phyloP scores from a whole-genome alignment of 2,797 vertebrate genomes.

The Pelochelys cantorii region DNA sequence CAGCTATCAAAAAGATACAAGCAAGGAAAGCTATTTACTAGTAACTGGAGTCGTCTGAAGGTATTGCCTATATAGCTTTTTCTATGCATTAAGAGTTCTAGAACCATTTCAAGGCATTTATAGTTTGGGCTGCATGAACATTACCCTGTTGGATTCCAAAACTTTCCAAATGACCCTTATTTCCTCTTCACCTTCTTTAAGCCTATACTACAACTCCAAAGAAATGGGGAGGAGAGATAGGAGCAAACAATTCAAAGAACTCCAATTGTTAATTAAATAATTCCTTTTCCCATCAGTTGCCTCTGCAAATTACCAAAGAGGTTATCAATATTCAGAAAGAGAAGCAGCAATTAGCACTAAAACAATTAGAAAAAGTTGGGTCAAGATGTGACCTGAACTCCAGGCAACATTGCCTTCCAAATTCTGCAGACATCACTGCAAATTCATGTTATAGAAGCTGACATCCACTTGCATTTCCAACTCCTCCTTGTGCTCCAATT shows the following conservation, averaged over 20 bases:
- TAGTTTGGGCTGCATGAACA: background rate
- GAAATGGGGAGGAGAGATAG: background rate
- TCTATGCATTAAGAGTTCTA: background rate
- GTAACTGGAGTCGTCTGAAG: background rate
- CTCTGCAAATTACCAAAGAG: background rate
- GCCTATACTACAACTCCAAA: background rate
- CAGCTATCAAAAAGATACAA: background rate
- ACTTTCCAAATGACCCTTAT: background rate
- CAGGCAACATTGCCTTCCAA: background rate
- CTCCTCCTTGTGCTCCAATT: background rate
- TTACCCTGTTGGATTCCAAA: background rate
- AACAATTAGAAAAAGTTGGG: background rate
- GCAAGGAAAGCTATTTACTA: background rate
- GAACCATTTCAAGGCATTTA: background rate
- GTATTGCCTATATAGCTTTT: background rate
- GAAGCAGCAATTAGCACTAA: background rate
- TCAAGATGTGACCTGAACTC: background rate
- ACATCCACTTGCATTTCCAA: background rate
- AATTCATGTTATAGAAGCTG: background rate
- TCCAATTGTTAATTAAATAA: fast-evolving
- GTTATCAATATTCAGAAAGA: background rate
- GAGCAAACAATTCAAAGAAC: background rate
- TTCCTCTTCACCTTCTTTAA: background rate
- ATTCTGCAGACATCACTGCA: background rate
- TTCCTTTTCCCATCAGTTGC: background rate